Conservation (phyloP, 2,888 invertebrate genomes). For the Marronus borbonicus region DNA sequence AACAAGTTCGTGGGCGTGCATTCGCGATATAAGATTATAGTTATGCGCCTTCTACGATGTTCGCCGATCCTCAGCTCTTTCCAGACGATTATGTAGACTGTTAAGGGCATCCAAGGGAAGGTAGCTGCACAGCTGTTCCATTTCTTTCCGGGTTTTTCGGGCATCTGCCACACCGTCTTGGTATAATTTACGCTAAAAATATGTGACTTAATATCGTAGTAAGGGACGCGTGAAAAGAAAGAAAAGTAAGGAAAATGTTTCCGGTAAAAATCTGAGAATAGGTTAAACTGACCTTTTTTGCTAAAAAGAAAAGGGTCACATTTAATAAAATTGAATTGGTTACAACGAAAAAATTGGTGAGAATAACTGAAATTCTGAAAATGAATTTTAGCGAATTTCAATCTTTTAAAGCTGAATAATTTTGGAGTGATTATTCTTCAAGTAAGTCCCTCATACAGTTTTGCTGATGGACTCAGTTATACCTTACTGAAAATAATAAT, state of each 20-base stretch:
- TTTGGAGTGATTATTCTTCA: too few species aligned
- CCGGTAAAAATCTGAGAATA: constrained; percentile 5
- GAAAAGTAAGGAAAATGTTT: too few species aligned
- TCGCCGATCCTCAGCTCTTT: neutral
- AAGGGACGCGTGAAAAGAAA: neutral
- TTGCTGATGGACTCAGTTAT: too few species aligned
- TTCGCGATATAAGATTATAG: constrained; percentile 29
- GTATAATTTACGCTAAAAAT: constrained; percentile 23
- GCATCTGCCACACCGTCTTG: constrained; percentile 7
- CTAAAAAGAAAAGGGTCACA: too few species aligned
- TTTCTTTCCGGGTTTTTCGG: neutral
- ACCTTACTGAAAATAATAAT: too few species aligned
- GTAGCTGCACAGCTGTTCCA: constrained; percentile 10
- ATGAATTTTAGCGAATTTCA: too few species aligned
- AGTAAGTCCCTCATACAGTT: too few species aligned
- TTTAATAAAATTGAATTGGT: too few species aligned
- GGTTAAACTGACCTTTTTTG: neutral
- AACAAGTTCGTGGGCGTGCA: constrained; percentile 34
- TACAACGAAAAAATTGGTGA: too few species aligned
- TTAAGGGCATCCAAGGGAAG: neutral
- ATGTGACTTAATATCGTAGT: constrained; percentile 19
- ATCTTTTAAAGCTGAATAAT: too few species aligned
- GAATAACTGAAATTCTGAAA: too few species aligned
- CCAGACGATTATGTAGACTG: constrained; percentile 5
- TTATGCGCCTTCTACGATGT: constrained; percentile 12